phyloP scores from a whole-genome alignment of 2,888 invertebrate genomes.

The Pycnomerus fuliginosus region DNA sequence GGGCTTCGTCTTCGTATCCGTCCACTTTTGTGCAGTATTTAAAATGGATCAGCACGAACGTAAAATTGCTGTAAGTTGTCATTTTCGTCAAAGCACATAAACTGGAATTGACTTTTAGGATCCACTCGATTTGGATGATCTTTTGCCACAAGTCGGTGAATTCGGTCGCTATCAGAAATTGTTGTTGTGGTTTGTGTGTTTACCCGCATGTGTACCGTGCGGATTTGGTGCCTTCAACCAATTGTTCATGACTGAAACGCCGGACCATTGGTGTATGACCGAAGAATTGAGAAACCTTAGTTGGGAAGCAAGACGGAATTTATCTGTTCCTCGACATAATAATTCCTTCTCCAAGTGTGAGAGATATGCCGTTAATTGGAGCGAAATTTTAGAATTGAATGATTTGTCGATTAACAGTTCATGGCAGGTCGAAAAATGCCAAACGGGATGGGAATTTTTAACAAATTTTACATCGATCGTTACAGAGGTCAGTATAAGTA shows the following conservation, averaged over 20 bases:
- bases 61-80: constrained; percentile 9
- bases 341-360: constrained; percentile 69
- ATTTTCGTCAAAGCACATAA: no score
- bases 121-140: constrained; percentile 78
- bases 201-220: constrained; percentile 87
- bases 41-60: constrained; percentile 17
- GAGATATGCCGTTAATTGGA: constrained; percentile 75
- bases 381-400: constrained; percentile 52
- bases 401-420: constrained; percentile 52
- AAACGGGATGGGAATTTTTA: constrained; percentile 81
- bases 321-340: constrained; percentile 63
- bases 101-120: constrained; percentile 54
- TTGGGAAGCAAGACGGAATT: constrained; percentile 58
- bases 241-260: constrained; percentile 86
- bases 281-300: no score
- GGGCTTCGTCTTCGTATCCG: constrained; percentile 14
- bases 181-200: constrained; percentile 80
- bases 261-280: constrained; percentile 88
- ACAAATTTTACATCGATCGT: no score
- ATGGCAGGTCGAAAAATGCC: constrained; percentile 69
- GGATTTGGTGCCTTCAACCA: constrained; percentile 93
- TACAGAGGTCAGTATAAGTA: no score
- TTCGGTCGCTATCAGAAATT: constrained; percentile 87
- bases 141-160: constrained; percentile 83
- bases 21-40: constrained; percentile 4